Percentiles rank a stretch among this genome's conserved stretches.
Conservation (phyloP, 2,113 vertebrate species). For the Podocnemis expansa region DNA sequence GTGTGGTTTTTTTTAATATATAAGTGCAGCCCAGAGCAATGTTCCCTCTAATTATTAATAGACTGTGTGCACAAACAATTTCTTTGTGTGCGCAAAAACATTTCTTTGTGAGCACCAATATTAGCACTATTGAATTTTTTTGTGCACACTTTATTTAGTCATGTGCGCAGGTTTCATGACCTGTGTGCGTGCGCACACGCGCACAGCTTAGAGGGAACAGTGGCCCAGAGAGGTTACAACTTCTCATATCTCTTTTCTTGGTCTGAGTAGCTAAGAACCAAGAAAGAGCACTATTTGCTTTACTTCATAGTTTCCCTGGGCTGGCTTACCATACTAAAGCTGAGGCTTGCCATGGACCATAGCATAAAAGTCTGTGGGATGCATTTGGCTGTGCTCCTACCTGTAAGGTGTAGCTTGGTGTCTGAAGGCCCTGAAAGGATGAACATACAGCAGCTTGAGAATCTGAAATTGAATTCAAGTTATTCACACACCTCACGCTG, state of each 20-base stretch:
- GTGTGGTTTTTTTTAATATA: background rate
- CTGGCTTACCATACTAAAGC: background rate
- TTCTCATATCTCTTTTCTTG: background rate
- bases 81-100: too few relatives aligned
- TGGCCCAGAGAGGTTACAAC: background rate
- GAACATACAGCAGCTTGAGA: accelerated
- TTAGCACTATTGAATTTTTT: too few relatives aligned
- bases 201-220: too few relatives aligned
- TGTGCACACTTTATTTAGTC: too few relatives aligned
- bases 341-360: background rate
- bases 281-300: background rate
- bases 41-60: too few relatives aligned
- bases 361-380: background rate
- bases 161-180: too few relatives aligned
- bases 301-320: background rate
- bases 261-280: background rate
- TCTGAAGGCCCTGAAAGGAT: background rate
- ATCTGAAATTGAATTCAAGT: background rate
- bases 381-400: background rate
- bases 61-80: too few relatives aligned
- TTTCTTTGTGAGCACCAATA: too few relatives aligned
- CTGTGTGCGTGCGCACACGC: too few relatives aligned
- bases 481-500: background rate
- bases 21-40: background rate
- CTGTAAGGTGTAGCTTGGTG: background rate